Percentiles rank a stretch among this genome's conserved stretches.
Conservation (phyloP, 2,888 invertebrate genomes). For the Ectobius pallidus region DNA sequence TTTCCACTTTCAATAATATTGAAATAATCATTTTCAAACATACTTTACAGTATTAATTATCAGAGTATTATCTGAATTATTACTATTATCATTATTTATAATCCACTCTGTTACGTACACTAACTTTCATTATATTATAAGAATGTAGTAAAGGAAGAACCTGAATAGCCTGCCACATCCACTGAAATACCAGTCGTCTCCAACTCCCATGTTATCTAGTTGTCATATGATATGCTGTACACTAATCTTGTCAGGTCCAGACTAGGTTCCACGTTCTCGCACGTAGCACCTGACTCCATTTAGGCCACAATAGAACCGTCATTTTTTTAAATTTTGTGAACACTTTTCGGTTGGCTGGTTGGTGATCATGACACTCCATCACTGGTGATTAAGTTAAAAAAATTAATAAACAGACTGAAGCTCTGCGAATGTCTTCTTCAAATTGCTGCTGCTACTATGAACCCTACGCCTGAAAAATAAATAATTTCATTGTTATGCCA, state of each 20-base stretch:
- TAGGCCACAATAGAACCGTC: constrained; percentile 25
- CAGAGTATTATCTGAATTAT: too few species aligned
- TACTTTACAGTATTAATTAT: too few species aligned
- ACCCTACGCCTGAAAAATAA: constrained; percentile 36
- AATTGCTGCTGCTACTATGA: constrained; percentile 51
- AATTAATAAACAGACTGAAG: constrained; percentile 34
- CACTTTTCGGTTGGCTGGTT: constrained; percentile 30
- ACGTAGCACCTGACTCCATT: constrained; percentile 10
- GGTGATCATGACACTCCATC: constrained; percentile 7
- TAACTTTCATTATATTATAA: too few species aligned
- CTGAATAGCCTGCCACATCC: not conserved
- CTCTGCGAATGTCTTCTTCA: constrained; percentile 44
- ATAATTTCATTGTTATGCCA: too few species aligned
- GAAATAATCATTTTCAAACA: too few species aligned
- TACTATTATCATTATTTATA: too few species aligned
- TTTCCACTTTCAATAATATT: too few species aligned
- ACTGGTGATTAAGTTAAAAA: constrained; percentile 10
- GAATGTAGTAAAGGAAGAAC: too few species aligned
- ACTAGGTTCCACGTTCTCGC: not conserved
- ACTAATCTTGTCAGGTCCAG: not conserved
- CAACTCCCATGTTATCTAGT: not conserved
- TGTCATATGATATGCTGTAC: constrained; percentile 2
- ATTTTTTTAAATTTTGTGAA: constrained; percentile 5
- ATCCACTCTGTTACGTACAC: too few species aligned
- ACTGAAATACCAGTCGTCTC: too few species aligned